Evolutionary conservation across 2,797 vertebrate genomes (phyloP).

Genomic region (Squalus acanthias): DNA sequence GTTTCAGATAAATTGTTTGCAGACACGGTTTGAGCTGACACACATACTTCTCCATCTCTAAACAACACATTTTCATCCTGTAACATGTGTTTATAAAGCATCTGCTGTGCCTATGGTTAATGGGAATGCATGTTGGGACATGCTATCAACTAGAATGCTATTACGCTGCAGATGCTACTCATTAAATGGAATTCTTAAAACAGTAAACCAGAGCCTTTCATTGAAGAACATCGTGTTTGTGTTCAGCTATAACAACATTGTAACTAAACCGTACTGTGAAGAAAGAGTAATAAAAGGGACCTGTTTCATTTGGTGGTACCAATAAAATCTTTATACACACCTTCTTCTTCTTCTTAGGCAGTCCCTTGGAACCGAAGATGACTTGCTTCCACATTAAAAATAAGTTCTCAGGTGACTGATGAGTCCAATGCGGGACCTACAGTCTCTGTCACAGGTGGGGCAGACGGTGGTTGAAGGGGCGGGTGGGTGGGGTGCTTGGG

Average conservation of each 20-base stretch:
- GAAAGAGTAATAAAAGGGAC: background rate
- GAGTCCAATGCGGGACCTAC: no score
- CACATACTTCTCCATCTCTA: background rate
- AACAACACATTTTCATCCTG: background rate
- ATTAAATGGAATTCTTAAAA: background rate
- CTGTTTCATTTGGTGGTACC: background rate
- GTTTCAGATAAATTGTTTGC: background rate
- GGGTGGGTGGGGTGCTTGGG: no score
- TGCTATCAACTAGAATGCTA: no score
- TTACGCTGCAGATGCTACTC: background rate
- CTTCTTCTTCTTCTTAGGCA: no score
- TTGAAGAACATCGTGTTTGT: background rate
- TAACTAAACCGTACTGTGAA: background rate
- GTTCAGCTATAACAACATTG: background rate
- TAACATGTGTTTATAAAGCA: background rate
- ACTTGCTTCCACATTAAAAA: no score
- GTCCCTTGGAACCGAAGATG: no score
- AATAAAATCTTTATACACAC: background rate
- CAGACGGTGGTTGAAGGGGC: no score
- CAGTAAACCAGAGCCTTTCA: background rate
- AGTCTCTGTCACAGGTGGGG: no score
- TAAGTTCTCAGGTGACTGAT: no score
- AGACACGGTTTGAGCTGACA: background rate
- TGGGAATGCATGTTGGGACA: background rate
- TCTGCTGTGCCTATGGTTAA: background rate